Conservation (phyloP, 2,888 invertebrate species). For the Drosophila parthenogenetica region DNA sequence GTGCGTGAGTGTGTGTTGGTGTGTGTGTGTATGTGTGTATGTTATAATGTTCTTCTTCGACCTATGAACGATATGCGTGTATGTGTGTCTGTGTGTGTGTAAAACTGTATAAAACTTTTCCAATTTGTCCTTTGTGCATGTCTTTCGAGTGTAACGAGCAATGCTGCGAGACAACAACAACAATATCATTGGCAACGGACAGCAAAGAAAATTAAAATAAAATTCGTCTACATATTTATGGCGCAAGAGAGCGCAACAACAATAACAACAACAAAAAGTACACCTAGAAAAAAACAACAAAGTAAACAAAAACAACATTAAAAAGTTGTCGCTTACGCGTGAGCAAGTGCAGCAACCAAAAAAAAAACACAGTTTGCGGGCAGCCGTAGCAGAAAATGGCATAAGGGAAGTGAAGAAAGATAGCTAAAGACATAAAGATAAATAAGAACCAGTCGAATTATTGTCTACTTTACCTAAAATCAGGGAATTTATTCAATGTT, state of each 20-base stretch:
- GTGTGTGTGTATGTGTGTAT: constrained; percentile 26
- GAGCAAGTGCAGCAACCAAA: constrained; percentile 39
- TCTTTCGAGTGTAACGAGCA: constrained; percentile 68
- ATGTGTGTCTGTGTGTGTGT: constrained; percentile 26
- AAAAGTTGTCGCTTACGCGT: constrained; percentile 58
- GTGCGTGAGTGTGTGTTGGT: too few relatives aligned
- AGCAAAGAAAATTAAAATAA: constrained; percentile 67
- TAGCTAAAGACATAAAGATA: not conserved
- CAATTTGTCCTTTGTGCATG: constrained; percentile 71
- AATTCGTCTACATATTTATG: constrained; percentile 70
- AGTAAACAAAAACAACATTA: constrained; percentile 25
- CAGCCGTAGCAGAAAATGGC: constrained; percentile 17
- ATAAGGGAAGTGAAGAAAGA: not conserved
- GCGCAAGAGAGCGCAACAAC: constrained; percentile 21
- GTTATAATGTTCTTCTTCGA: constrained; percentile 20
- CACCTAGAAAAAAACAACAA: constrained; percentile 1
- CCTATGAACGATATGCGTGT: constrained; percentile 12
- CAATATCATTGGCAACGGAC: constrained; percentile 35
- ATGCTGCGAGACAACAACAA: constrained; percentile 34
- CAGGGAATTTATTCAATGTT: too few relatives aligned
- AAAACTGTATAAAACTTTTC: constrained; percentile 63
- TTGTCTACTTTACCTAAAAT: not conserved
- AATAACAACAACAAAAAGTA: constrained; percentile 10
- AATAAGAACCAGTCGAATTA: not conserved
- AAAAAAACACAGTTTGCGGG: constrained; percentile 37